Base-by-base conservation (phyloP, 2,888 invertebrate species). In the Octodonta nipae region DNA sequence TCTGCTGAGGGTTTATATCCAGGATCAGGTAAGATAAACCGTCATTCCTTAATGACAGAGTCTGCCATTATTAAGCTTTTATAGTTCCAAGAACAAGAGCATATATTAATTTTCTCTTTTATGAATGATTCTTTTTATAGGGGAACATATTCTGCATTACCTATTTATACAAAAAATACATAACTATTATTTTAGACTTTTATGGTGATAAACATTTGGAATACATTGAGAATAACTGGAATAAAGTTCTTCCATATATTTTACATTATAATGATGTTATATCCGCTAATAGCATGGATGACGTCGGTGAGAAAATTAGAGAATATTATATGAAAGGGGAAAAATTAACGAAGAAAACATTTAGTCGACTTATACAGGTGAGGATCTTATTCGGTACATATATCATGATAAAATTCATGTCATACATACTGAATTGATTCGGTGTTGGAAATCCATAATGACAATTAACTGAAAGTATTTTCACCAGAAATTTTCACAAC, bases 201-300 rank as follows among this genome's bases (percentile, higher is more conserved):
- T 48, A 55, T 28, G 29, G 42, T 3, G 42, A 53, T 24, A 34
- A 50, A 17, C 30, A 42, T 33, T 40, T 60, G 24, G 37, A 48
- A 6, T 48, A 54, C 30, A 41, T 64, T 15, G 50, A 63, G 26
- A 34, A 38, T 4, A 42, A 50, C 10, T 64, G 61, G 60, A 48
- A 57, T 15, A 46, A 55, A 28, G 32, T 60, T 17, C 43, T 60
- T 11, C 61, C 63, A 2, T 50, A 50, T 32, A 51, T 64, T 30
- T 44, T 63, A 12, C 59, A 63, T 36, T 64, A 56, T 36, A 59
- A 63, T 33, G 48, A 55, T 25, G 61, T 58, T 10, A 45, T 58
- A 2, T 38, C 44, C 4, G 28, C 44, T 11, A 33, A 41, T 5
- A 33, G 50, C 15, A 46, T 44, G 12, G 34, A 43, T 10, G 35